Evolutionary conservation across 2,113 vertebrate species (phyloP).

Genomic region (Mormyrus lacerda): DNA sequence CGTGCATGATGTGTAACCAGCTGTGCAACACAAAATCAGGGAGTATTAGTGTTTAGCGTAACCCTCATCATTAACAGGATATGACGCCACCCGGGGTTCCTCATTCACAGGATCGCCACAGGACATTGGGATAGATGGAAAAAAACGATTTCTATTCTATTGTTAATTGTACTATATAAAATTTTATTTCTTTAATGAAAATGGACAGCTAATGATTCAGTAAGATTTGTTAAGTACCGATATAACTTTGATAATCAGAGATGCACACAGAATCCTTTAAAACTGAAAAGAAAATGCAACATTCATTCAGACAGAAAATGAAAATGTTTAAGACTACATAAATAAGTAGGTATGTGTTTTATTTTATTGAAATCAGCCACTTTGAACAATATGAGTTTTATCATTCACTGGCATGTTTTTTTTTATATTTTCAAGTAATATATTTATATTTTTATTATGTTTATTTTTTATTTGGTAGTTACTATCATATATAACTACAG

Average conservation of each 20-base stretch:
- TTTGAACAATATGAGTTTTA: background rate
- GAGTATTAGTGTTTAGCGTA: background rate
- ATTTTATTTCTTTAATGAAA: background rate
- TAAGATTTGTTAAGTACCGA: background rate
- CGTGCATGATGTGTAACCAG: slow-evolving; percentile 11
- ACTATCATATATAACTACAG: background rate
- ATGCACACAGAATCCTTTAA: background rate
- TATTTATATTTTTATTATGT: background rate
- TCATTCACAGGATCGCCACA: slow-evolving; percentile 14
- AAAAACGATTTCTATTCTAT: background rate
- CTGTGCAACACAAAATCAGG: slow-evolving; percentile 17
- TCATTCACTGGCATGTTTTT: background rate
- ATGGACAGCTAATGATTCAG: background rate
- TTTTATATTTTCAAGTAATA: background rate
- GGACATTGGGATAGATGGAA: background rate
- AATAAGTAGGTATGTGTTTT: background rate
- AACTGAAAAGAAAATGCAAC: background rate
- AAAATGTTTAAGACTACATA: background rate
- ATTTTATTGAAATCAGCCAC: background rate
- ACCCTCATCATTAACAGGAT: slow-evolving; percentile 23
- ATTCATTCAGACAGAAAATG: background rate
- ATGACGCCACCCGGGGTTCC: slow-evolving; percentile 13
- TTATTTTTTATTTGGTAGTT: background rate
- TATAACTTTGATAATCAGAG: background rate
- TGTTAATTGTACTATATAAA: background rate